Conservation (phyloP, 2,113 vertebrate genomes). For the Meriones unguiculatus region DNA sequence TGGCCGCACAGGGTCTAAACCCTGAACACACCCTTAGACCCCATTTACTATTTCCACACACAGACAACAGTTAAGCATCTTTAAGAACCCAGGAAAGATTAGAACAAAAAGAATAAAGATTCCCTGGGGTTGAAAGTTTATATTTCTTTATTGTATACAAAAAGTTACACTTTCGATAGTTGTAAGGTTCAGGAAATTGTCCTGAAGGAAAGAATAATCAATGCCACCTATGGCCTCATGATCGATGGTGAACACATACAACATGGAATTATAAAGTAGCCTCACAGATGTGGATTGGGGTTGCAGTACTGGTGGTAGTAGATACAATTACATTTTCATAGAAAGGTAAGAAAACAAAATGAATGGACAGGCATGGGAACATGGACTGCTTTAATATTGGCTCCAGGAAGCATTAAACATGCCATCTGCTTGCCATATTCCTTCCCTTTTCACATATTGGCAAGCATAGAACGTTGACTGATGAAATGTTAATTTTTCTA, state of each 20-base stretch:
- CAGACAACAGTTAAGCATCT: neutral
- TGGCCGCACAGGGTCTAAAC: neutral
- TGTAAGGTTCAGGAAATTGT: neutral
- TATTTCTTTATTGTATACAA: neutral
- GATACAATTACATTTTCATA: neutral
- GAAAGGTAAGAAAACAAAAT: neutral
- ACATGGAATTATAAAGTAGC: neutral
- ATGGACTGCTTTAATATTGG: too few relatives aligned
- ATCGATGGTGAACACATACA: neutral
- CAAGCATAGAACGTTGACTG: neutral
- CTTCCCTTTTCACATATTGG: neutral
- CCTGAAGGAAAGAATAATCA: neutral
- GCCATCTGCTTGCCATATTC: neutral
- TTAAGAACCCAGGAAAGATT: neutral
- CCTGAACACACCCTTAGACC: too few relatives aligned
- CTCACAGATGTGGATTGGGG: neutral
- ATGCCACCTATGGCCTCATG: neutral
- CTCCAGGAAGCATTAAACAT: neutral
- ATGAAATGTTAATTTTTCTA: neutral
- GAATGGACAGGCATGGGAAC: too few relatives aligned
- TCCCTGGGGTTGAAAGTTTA: neutral
- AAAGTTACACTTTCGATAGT: fast-evolving
- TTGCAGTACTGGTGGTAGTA: neutral
- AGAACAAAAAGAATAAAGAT: neutral
- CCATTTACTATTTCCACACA: neutral